Evolutionary conservation across 2,888 invertebrate species (phyloP).

Genomic region (Corythucha ciliata): DNA sequence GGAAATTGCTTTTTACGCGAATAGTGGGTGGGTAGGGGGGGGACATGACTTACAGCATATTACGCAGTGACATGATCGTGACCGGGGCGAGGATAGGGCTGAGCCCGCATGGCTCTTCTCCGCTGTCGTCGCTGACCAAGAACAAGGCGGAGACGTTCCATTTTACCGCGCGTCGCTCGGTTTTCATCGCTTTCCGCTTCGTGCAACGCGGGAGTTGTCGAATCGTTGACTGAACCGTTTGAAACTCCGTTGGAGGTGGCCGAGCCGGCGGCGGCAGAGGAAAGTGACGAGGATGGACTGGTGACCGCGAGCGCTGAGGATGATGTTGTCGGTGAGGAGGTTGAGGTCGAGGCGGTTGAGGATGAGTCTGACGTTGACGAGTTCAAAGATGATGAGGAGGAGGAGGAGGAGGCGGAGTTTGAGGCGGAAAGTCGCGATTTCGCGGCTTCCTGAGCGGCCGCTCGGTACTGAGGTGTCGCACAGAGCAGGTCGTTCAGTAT

Average conservation of each 20-base stretch:
- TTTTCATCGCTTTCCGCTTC: slow-evolving; percentile 48
- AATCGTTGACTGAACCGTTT: not conserved
- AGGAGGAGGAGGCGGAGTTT: too few species aligned
- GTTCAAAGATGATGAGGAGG: too few species aligned
- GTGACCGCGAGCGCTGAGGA: too few species aligned
- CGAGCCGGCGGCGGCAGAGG: not conserved
- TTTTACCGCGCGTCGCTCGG: slow-evolving; percentile 71
- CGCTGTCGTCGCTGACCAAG: slow-evolving; percentile 77
- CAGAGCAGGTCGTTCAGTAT: slow-evolving; percentile 89
- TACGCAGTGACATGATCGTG: slow-evolving; percentile 29
- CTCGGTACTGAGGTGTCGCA: slow-evolving; percentile 61
- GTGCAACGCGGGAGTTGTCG: slow-evolving; percentile 7
- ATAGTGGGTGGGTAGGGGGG: slow-evolving; percentile 24
- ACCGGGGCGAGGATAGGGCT: slow-evolving; percentile 38
- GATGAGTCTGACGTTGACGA: too few species aligned
- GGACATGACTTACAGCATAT: slow-evolving; percentile 19
- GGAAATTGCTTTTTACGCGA: too few species aligned
- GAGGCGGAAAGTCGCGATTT: slow-evolving; percentile 23
- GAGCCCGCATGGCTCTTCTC: slow-evolving; percentile 61
- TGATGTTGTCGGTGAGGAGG: too few species aligned
- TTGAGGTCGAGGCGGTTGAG: too few species aligned
- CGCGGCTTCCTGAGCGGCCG: slow-evolving; percentile 32
- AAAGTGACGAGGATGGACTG: too few species aligned
- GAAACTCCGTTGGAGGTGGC: not conserved
- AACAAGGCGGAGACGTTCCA: slow-evolving; percentile 75